Base-by-base conservation (phyloP, 2,888 invertebrate species). In the Parnassius smintheus region DNA sequence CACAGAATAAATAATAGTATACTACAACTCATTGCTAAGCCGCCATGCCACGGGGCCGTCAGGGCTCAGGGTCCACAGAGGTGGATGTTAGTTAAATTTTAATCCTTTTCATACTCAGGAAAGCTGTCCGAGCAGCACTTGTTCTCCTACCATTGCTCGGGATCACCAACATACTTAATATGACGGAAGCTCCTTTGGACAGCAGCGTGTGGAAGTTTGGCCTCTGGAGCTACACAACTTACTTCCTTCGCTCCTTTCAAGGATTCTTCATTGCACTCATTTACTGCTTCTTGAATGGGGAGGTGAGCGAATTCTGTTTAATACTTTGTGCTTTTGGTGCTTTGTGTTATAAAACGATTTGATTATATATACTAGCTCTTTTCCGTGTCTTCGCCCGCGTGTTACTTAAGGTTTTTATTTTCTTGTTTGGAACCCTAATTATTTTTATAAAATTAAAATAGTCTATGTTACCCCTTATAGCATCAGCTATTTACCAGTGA, bases 201-300 rank as follows among this genome's bases (percentile, higher is more conserved):
- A 92, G 94, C 61, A 93, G 94, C 3, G 93, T 94, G 0, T 94
- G 94, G 92, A 93, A 93, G 69, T 97, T 97, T 69, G 96, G 94
- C 0, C 69, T 95, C 0, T 97, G 97, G 97, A 95, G 95, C 2
- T 97, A 96, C 81, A 87, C 92, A 12, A 95, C 96, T 0, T 95
- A 97, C 77, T 95, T 96, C 76, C 88, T 97, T 56, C 94, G 94
- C n/a, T 96, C 97, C 0, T 97, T 96, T 79, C 96, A 97, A 85
- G 97, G 97, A 45, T 94, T 96, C 71, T 95, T 97, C 79, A 94
- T 97, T 56, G 94, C 96, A 0, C 92, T 95, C 10, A 92, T 97
- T 55, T 97, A 97, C 81, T 97, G 97, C 77, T 96, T 97, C 79
- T 83, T 95, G 58, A 97, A 97, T 74, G 95, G 94, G 67, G 97